Percentiles rank a stretch among this genome's conserved stretches.
These are phyloP conservation scores for Serranochromis macrocephalus DNA, from an alignment of 2,113 vertebrate species.

Conservation along the genomic window DNA sequence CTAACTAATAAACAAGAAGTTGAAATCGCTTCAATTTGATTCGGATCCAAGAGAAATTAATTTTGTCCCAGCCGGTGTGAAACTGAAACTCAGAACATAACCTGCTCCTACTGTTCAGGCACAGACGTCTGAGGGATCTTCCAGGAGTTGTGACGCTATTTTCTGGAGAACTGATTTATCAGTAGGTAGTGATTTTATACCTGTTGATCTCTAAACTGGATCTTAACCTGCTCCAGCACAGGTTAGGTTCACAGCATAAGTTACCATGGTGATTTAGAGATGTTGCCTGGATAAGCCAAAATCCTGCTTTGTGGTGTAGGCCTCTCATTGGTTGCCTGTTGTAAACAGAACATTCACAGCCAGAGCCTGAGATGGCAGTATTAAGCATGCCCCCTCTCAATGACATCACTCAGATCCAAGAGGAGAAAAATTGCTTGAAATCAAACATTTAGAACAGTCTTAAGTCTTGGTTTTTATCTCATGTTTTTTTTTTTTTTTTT, in stretches of 20 bases:
- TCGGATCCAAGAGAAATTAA: background rate
- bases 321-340: background rate
- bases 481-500: fast-evolving
- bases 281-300: background rate
- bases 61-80: background rate
- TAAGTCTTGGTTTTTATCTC: background rate
- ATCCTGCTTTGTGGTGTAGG: background rate
- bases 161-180: background rate
- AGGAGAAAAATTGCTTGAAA: background rate
- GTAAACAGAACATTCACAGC: background rate
- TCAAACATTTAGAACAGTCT: background rate
- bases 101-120: background rate
- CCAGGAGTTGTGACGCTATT: background rate
- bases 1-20: background rate
- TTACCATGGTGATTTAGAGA: background rate
- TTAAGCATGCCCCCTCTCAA: background rate
- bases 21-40: background rate
- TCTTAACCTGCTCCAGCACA: background rate
- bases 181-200: background rate
- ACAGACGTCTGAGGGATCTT: background rate
- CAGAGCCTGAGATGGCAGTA: background rate
- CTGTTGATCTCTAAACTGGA: background rate
- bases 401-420: background rate
- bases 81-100: background rate
- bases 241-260: background rate